Percentiles rank a stretch among this genome's conserved stretches.
phyloP scores from a whole-genome alignment of 2,888 invertebrate species.

The Acanthosepion pharaonis region DNA sequence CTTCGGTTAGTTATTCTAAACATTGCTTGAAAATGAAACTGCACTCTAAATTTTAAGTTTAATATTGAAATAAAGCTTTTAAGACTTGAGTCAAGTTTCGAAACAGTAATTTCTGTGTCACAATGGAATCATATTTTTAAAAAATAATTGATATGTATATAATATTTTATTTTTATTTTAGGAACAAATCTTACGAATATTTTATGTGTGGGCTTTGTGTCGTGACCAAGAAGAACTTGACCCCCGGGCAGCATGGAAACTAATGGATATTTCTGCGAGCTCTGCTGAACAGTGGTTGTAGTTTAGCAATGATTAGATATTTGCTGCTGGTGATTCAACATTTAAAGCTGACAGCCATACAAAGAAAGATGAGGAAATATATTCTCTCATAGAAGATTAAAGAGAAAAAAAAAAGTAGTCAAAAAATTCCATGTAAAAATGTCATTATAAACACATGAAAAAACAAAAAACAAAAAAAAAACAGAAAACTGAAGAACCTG shows the following conservation, averaged over 20 bases:
- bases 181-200: slow-evolving; percentile 93
- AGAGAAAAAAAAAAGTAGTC: not conserved
- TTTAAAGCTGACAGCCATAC: not conserved
- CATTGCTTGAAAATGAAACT: no score
- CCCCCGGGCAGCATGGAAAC: slow-evolving; percentile 95
- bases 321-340: no score
- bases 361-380: not conserved
- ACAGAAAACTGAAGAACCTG: not conserved
- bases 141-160: not conserved
- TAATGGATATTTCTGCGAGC: slow-evolving; percentile 82
- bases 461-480: not conserved
- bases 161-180: slow-evolving; percentile 57
- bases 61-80: no score
- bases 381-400: not conserved
- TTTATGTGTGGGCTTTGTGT: slow-evolving; percentile 98
- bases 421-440: not conserved
- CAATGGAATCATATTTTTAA: no score
- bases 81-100: no score
- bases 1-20: no score
- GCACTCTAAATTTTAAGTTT: no score
- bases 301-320: not conserved
- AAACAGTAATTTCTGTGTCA: no score
- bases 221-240: slow-evolving; percentile 94
- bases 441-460: not conserved
- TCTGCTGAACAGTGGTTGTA: slow-evolving; percentile 67